A percentile compares a stretch with the other conserved stretches of the same genome.
Conservation (phyloP, 2,797 vertebrate genomes). For the Paedocypris micromegethes region DNA sequence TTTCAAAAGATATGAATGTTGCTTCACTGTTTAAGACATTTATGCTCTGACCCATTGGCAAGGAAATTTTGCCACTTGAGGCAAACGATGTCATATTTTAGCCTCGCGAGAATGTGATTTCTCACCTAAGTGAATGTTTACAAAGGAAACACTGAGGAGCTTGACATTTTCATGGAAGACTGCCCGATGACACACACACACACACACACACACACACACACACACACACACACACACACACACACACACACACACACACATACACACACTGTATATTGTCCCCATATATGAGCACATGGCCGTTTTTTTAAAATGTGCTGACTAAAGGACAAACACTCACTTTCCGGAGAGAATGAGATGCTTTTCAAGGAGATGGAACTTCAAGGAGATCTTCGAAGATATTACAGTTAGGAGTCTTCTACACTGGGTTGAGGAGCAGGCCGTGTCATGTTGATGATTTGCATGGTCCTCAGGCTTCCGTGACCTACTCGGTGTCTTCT, state of each 20-base stretch:
- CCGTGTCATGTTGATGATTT: conserved; percentile 19
- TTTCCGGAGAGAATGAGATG: too few relatives aligned
- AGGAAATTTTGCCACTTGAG: conserved; percentile 28
- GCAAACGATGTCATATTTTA: conserved; percentile 35
- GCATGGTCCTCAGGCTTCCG: conserved; percentile 1
- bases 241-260: not conserved
- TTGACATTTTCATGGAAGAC: conserved; percentile 22
- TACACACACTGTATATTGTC: not conserved
- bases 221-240: conserved; percentile 1
- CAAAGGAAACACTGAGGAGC: conserved; percentile 14
- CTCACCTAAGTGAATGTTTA: conserved; percentile 27
- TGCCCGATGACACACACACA: not conserved
- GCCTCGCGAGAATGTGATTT: conserved; percentile 15
- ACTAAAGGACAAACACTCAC: too few relatives aligned
- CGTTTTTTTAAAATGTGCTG: too few relatives aligned
- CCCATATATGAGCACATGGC: too few relatives aligned
- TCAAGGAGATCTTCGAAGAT: too few relatives aligned
- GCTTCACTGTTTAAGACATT: conserved; percentile 30
- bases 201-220: not conserved
- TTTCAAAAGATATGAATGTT: conserved; percentile 37
- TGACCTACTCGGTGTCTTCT: conserved; percentile 1
- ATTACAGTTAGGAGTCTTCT: too few relatives aligned
- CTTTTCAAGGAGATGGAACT: too few relatives aligned
- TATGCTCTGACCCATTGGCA: conserved; percentile 21
- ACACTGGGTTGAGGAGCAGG: not conserved